Evolutionary conservation across 2,797 vertebrate genomes (phyloP), one percentile per base, ranked within the genome.

Genomic region (Trichosurus vulpecula): DNA sequence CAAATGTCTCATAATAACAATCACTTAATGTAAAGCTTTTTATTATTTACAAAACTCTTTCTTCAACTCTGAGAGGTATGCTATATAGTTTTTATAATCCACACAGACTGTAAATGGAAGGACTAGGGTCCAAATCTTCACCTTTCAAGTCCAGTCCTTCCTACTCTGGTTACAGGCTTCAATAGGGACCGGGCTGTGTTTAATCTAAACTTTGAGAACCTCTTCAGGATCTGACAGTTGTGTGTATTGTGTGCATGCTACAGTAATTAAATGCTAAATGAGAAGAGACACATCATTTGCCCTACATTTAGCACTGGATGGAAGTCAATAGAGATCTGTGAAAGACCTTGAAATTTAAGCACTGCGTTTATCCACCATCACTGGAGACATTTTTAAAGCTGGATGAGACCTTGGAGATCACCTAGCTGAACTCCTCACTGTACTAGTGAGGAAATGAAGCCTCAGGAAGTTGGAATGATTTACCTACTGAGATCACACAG

Each of bases 271-370:
- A 94, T 55, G 93, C 58, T 91, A 92, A 96, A 92, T 95, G 35
- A n/a, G 90, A 92, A 89, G 91, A 14, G 47, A 92, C 92, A 54
- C n/a, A 0, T 91, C 58, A 52, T 95, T 61, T 91, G 54, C 54
- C 90, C 94, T 81, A 41, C 13, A 0, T 94, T 92, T 90, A 89
- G 61, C n/a, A 2, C 4, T 1, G 29, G 66, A 91, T 95, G 9
- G 57, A 66, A 90, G 41, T 6, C 57, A 89, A 61, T 92, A 52
- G 54, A 96, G 90, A 74, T 52, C 74, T 51, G 27, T 47, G 41
- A 87, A 91, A 90, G 31, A 31, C 61, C 96, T 94, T 96, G 95
- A 96, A 94, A 87, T 94, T 94, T 94, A 95, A 95, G 81, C 30
- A 2, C 61, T 56, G 92, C 9, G 51, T 87, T 87, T 51, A 51